Conservation (phyloP, 53 echinoderm and acorn worm species). For the Crossaster papposus region DNA sequence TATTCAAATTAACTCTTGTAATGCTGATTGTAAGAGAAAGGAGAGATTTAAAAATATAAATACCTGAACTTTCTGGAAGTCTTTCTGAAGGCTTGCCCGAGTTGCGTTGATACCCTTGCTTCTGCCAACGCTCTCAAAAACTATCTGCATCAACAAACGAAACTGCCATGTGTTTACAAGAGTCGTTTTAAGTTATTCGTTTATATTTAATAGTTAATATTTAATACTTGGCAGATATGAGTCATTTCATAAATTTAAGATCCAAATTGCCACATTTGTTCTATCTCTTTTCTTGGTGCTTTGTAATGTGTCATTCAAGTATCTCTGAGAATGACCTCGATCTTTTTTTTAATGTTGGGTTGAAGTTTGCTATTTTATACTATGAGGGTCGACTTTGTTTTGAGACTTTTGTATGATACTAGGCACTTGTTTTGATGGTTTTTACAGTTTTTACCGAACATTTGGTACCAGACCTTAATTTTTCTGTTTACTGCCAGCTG, state of each 20-base stretch:
- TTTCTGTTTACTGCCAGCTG: constrained; percentile 38
- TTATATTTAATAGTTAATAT: no score
- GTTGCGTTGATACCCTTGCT: constrained; percentile 9
- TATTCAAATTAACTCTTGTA: neutral
- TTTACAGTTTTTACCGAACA: neutral
- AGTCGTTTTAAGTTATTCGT: neutral
- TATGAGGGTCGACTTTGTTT: no score
- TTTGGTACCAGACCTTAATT: constrained; percentile 35
- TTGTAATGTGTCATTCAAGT: no score
- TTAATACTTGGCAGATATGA: no score
- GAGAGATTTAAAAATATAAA: neutral
- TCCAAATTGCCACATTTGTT: no score
- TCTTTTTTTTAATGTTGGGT: no score
- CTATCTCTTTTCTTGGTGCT: no score
- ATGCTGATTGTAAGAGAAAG: neutral
- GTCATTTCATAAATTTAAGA: no score
- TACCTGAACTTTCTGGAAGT: constrained; percentile 43
- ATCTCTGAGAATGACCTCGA: no score
- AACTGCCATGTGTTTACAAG: neutral
- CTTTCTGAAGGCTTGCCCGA: constrained; percentile 14
- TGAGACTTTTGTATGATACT: no score
- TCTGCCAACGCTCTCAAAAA: constrained; percentile 20
- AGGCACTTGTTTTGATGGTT: neutral
- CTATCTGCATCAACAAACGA: neutral
- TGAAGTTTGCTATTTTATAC: no score